Evolutionary conservation across 2,888 invertebrate species (phyloP).

Genomic region (Drosophila meridionalis): DNA sequence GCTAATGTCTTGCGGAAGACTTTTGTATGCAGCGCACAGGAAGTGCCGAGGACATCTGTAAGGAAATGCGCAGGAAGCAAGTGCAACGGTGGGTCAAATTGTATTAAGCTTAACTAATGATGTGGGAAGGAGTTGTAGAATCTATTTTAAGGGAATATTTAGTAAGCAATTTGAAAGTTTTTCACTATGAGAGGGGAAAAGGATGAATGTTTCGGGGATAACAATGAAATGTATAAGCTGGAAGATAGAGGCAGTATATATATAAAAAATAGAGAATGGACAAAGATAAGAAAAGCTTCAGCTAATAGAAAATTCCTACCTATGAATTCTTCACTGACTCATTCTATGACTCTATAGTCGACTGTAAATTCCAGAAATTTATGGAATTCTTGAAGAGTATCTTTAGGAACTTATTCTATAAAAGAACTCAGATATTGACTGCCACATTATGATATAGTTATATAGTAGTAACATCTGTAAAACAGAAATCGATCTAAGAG

Average conservation of each 20-base stretch:
- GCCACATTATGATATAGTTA: not conserved
- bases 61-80: conserved; percentile 4
- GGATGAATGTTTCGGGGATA: not conserved
- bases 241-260: too few relatives aligned
- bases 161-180: not conserved
- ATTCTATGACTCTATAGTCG: not conserved
- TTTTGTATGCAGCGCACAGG: conserved; percentile 54
- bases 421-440: not conserved
- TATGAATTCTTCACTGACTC: not conserved
- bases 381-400: not conserved
- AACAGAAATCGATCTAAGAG: not conserved
- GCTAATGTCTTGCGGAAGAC: conserved; percentile 70
- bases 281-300: not conserved
- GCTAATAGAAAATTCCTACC: not conserved
- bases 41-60: conserved; percentile 31
- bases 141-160: not conserved
- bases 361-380: not conserved
- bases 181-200: not conserved
- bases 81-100: not conserved
- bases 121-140: not conserved
- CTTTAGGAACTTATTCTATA: too few relatives aligned
- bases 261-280: too few relatives aligned
- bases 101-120: conserved; percentile 4
- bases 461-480: not conserved
- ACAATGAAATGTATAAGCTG: not conserved